These are phyloP conservation scores for Himalopsyche japonica DNA, from an alignment of 2,888 invertebrate species.

Conservation along the genomic window DNA sequence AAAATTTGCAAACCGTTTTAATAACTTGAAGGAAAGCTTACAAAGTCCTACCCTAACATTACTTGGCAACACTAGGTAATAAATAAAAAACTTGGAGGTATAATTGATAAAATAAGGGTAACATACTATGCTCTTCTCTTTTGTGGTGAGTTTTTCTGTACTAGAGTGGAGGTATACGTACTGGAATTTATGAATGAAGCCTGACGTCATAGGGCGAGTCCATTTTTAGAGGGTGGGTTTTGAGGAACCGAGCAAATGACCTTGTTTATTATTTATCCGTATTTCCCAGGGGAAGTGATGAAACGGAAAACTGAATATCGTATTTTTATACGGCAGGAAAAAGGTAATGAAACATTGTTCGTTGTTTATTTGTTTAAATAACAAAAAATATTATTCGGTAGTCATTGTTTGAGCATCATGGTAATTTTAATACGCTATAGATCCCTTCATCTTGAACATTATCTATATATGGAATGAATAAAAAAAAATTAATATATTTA, in stretches of 20 bases:
- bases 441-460: too few species aligned
- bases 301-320: not conserved
- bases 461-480: too few species aligned
- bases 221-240: conserved; percentile 12
- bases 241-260: not conserved
- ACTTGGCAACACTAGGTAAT: not conserved
- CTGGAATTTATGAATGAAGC: conserved; percentile 39
- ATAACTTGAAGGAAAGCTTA: not conserved
- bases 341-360: too few species aligned
- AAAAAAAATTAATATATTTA: too few species aligned
- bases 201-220: conserved; percentile 38
- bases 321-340: not conserved
- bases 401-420: too few species aligned
- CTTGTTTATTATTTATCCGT: not conserved
- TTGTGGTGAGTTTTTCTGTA: not conserved
- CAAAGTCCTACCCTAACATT: not conserved
- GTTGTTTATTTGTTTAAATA: too few species aligned
- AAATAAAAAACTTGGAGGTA: not conserved
- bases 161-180: not conserved
- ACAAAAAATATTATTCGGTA: too few species aligned
- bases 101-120: not conserved
- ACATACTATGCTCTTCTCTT: not conserved
- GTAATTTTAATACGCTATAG: too few species aligned
- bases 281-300: not conserved
- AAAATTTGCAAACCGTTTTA: not conserved